A percentile compares a stretch with the other conserved stretches of the same genome.
Conservation (phyloP, 2,888 invertebrate species). For the Zaprionus bogoriensis region DNA sequence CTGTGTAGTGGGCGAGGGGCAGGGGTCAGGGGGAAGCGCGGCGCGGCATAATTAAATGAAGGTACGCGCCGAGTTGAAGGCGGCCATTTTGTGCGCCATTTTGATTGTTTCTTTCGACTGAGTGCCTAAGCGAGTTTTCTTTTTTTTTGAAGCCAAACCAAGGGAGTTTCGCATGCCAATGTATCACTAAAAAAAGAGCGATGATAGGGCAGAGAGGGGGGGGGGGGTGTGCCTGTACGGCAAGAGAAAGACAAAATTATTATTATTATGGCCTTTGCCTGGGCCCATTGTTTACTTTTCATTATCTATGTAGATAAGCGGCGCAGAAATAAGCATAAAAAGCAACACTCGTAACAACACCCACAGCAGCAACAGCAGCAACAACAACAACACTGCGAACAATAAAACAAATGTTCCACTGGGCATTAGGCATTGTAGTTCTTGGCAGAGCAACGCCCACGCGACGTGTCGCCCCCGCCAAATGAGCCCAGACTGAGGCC, state of each 20-base stretch:
- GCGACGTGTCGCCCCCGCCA: conserved; percentile 53
- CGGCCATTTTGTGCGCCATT: conserved; percentile 43
- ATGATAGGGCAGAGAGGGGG: not conserved
- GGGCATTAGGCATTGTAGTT: conserved; percentile 38
- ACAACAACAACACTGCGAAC: conserved; percentile 27
- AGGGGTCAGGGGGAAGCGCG: not conserved
- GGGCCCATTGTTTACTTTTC: conserved; percentile 69
- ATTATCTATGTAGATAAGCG: conserved; percentile 73
- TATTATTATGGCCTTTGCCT: conserved; percentile 28
- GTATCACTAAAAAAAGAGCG: conserved; percentile 48
- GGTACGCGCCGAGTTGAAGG: not conserved
- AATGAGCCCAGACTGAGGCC: conserved; percentile 30
- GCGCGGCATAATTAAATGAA: conserved; percentile 41
- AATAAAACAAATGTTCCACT: conserved; percentile 48
- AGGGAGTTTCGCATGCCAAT: conserved; percentile 63
- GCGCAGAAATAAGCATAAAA: conserved; percentile 57
- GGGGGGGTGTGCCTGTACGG: not conserved
- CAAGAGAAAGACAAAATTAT: conserved; percentile 19
- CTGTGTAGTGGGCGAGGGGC: not conserved
- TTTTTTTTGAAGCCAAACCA: conserved; percentile 7
- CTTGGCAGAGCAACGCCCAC: conserved; percentile 45
- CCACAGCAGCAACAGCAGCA: conserved; percentile 26
- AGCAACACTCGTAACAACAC: conserved; percentile 27
- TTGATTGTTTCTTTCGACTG: conserved; percentile 13
- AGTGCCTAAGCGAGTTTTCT: not conserved